phyloP scores from a whole-genome alignment of 2,888 invertebrate genomes.

The Meteorus colon region DNA sequence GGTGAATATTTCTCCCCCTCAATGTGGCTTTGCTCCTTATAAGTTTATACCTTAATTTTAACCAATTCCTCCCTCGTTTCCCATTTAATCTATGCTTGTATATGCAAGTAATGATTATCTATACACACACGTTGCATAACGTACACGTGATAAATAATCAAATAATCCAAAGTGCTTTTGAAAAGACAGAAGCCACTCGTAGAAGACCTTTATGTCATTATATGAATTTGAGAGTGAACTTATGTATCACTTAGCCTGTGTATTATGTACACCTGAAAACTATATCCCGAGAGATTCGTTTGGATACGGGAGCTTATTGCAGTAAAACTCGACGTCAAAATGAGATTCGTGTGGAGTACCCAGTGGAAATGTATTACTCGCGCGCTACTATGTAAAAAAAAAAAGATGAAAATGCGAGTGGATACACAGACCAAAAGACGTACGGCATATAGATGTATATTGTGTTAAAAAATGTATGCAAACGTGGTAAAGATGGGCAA shows the following conservation, averaged over 20 bases:
- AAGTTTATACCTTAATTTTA: not conserved
- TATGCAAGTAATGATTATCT: slow-evolving; percentile 24
- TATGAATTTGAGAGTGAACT: slow-evolving; percentile 1
- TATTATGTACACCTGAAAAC: not conserved
- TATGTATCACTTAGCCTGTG: not conserved
- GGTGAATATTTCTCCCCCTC: too few species aligned
- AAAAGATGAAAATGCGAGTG: not conserved
- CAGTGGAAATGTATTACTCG: slow-evolving; percentile 25
- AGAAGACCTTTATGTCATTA: not conserved
- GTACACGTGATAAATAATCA: not conserved
- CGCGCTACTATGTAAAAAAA: not conserved
- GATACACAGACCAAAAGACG: not conserved
- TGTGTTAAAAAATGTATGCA: not conserved
- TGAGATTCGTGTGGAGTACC: slow-evolving; percentile 22
- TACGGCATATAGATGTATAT: not conserved
- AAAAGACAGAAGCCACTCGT: not conserved
- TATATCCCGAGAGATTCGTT: not conserved
- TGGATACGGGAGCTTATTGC: slow-evolving; percentile 29
- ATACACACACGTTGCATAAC: slow-evolving; percentile 12
- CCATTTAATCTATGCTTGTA: slow-evolving; percentile 30
- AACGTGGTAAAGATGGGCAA: slow-evolving; percentile 7
- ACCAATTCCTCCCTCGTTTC: not conserved
- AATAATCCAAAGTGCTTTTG: not conserved
- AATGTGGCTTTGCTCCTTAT: not conserved
- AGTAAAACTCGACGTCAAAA: slow-evolving; percentile 22